phyloP scores from a whole-genome alignment of 2,797 vertebrate genomes.

The Melanotaenia maccullochi region DNA sequence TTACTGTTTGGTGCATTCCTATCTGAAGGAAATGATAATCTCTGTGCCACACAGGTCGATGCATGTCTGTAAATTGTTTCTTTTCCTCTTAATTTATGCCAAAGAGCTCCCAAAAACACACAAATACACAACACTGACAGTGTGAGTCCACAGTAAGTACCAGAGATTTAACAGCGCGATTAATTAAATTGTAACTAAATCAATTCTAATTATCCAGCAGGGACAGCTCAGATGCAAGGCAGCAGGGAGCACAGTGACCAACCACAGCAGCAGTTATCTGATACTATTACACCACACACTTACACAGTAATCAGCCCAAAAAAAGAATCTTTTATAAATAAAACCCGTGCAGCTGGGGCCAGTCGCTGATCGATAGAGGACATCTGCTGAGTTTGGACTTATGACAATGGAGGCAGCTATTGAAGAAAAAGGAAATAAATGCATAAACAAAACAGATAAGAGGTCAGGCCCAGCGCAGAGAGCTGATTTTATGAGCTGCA shows the following conservation, averaged over 20 bases:
- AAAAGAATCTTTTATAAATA: conserved; percentile 29
- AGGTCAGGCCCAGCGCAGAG: conserved; percentile 10
- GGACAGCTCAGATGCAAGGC: conserved; percentile 78
- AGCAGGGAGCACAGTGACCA: conserved; percentile 62
- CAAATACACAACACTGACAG: conserved; percentile 16
- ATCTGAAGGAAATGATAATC: no score
- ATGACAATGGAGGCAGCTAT: conserved; percentile 19
- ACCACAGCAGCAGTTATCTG: conserved; percentile 48
- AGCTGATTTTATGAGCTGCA: conserved; percentile 16
- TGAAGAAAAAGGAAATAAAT: conserved; percentile 24
- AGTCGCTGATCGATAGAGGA: conserved; percentile 51
- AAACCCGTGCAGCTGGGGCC: conserved; percentile 17
- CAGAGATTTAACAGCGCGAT: conserved; percentile 89
- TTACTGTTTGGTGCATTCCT: neutral
- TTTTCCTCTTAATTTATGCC: conserved; percentile 17
- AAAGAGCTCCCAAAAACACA: neutral
- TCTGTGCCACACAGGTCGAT: neutral
- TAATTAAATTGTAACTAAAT: conserved; percentile 91
- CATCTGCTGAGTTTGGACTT: conserved; percentile 49
- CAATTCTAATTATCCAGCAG: conserved; percentile 89
- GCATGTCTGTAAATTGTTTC: conserved; percentile 22
- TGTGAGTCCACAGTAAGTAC: conserved; percentile 80
- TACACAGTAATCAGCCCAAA: conserved; percentile 38
- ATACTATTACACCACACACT: conserved; percentile 58
- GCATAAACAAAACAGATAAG: conserved; percentile 24